These are phyloP conservation scores for Bombylius discolor DNA, from an alignment of 2,888 invertebrate genomes.

Conservation along the genomic window DNA sequence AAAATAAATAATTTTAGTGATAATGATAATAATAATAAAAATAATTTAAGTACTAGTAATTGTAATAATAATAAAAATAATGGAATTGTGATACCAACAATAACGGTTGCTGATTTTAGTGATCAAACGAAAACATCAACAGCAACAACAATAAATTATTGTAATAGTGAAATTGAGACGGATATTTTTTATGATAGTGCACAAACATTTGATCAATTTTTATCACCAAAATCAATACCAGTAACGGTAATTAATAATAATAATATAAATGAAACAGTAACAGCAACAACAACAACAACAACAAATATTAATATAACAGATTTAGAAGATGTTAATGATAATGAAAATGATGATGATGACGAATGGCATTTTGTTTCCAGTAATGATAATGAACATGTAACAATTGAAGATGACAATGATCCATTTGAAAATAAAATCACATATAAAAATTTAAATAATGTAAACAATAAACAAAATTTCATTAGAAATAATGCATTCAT, in stretches of 20 bases:
- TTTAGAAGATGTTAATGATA: conserved; percentile 15
- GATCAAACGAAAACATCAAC: neutral
- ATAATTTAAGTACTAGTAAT: conserved; percentile 8
- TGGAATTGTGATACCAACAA: conserved; percentile 23
- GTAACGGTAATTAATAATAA: conserved; percentile 13
- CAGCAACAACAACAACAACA: conserved; percentile 1
- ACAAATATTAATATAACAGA: conserved; percentile 4
- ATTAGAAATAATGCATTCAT: neutral
- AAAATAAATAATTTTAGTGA: neutral
- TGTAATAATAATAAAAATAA: neutral
- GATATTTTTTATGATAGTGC: conserved; percentile 27
- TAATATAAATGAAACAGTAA: conserved; percentile 7
- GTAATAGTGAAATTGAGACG: conserved; percentile 10
- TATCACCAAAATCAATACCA: neutral
- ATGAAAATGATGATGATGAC: conserved; percentile 17
- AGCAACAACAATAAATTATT: neutral
- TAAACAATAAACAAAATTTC: neutral
- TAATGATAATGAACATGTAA: neutral
- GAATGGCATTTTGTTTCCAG: conserved; percentile 17
- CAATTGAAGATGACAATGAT: conserved; percentile 4
- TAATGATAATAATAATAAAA: neutral
- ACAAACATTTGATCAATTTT: conserved; percentile 2
- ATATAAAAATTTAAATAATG: too few species aligned
- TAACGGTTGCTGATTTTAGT: conserved; percentile 30
- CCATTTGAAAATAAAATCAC: neutral